These are phyloP conservation scores for Caenorhabditis sp. DNA, from an alignment of 2,888 invertebrate genomes.

Conservation along the genomic window DNA sequence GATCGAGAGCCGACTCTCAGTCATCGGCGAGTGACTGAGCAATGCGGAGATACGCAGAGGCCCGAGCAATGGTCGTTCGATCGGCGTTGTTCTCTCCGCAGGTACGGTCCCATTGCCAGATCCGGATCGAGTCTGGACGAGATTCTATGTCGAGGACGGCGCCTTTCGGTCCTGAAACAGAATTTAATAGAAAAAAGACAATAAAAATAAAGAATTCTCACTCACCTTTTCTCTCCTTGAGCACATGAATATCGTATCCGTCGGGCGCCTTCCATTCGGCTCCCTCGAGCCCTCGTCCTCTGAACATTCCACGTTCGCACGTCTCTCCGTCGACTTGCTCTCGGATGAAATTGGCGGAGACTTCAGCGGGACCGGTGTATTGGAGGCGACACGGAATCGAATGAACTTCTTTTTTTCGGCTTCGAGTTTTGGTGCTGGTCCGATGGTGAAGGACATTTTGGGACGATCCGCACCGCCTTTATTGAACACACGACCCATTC, in stretches of 20 bases:
- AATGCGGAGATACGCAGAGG: constrained; percentile 55
- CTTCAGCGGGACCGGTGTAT: constrained; percentile 73
- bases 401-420: constrained; percentile 59
- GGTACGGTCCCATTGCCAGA: constrained; percentile 62
- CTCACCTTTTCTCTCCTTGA: constrained; percentile 62
- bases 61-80: constrained; percentile 47
- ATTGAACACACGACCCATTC: too few relatives aligned
- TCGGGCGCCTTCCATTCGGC: constrained; percentile 47
- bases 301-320: constrained; percentile 49
- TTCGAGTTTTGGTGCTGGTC: constrained; percentile 24
- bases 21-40: constrained; percentile 47
- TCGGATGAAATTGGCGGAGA: constrained; percentile 54
- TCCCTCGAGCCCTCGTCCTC: constrained; percentile 67
- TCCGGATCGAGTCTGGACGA: constrained; percentile 14
- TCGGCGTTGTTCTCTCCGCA: constrained; percentile 57
- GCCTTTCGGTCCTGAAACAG: constrained; percentile 49
- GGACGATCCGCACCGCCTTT: too few relatives aligned
- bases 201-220: not conserved
- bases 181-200: not conserved
- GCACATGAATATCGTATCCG: constrained; percentile 51
- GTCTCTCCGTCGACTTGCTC: constrained; percentile 47
- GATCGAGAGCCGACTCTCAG: constrained; percentile 16
- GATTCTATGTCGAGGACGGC: constrained; percentile 48
- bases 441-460: constrained; percentile 50
- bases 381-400: constrained; percentile 73